Evolutionary conservation across 1,140 invertebrate species (phyloP), one percentile per base, ranked within the genome.

Genomic region (Leptestheria dahalacensis): DNA sequence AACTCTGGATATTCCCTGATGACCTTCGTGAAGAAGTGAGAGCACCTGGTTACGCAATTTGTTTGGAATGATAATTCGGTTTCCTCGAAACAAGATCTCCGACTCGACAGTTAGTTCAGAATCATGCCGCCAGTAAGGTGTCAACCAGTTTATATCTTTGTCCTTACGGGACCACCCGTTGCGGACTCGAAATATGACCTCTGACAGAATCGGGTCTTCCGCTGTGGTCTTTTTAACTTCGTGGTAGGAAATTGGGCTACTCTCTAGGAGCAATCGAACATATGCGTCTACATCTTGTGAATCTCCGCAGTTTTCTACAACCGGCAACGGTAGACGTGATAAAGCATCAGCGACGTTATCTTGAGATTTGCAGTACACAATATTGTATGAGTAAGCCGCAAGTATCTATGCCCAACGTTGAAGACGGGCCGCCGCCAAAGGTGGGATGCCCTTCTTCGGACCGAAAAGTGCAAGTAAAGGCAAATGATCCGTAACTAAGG

Each of bases 181-280:
- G 9, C 15, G 6, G 15, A 55, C 11, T 25, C n/a, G 53, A 41
- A 6, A 11, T 64, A 74, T 76, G 9, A 55, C 29, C 23, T 18
- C n/a, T n/a, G 63, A 21, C 67, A 63, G 63, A 65, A 65, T 48
- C 68, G 67, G 54, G 61, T 70, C 71, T 11, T 50, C 25, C 11
- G 62, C 26, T 62, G 66, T 69, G 15, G 11, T n/a, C 20, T 26
- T 10, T 2, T 23, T 25, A 2, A 26, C 24, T 55, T 63, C 41
- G 69, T 75, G 73, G 1, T 68, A 69, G 11, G 76, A 57, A 67
- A 66, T 61, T 79, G 73, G 0, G 78, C 71, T 28, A 63, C 65
- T 12, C 68, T 69, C 75, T 74, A 80, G 72, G 73, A 79, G 2
- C 77, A 68, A 64, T 78, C 75, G 15, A 64, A 66, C n/a, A 75